These are phyloP conservation scores for Nycticryphes semicollaris DNA, from an alignment of 2,113 vertebrate species.

Conservation along the genomic window DNA sequence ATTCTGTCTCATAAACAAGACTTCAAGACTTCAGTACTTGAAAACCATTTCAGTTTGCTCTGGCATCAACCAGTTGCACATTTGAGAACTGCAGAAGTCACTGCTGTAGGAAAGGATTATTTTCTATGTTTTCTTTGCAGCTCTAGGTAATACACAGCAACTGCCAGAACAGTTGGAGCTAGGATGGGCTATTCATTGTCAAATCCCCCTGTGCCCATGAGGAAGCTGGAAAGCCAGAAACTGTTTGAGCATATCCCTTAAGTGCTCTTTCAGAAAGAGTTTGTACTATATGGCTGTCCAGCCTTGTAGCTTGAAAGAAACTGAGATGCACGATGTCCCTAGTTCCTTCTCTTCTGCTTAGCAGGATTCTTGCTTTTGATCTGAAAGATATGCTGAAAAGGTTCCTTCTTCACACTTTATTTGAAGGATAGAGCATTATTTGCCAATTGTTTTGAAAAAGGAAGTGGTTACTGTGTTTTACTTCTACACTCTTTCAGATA, in stretches of 20 bases:
- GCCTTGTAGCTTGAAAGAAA: neutral
- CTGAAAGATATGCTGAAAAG: neutral
- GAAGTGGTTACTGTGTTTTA: neutral
- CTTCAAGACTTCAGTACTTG: neutral
- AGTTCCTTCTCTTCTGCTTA: neutral
- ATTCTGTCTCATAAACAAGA: neutral
- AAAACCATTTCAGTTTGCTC: neutral
- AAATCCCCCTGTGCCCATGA: neutral
- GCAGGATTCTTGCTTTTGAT: neutral
- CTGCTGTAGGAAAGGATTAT: neutral
- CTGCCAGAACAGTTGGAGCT: neutral
- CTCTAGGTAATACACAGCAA: neutral
- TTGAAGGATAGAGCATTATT: neutral
- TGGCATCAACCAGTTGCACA: neutral
- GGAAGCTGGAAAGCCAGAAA: neutral
- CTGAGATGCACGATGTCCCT: neutral
- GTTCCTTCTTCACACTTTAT: neutral
- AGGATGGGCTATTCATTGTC: neutral
- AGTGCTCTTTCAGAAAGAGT: neutral
- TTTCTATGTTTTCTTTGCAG: neutral
- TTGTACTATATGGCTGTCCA: neutral
- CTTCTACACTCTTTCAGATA: neutral
- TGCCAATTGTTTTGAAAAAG: neutral
- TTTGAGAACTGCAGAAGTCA: neutral
- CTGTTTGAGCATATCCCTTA: neutral